Base-by-base conservation (phyloP, 2,797 vertebrate genomes). In the Peromyscus melanophrys region DNA sequence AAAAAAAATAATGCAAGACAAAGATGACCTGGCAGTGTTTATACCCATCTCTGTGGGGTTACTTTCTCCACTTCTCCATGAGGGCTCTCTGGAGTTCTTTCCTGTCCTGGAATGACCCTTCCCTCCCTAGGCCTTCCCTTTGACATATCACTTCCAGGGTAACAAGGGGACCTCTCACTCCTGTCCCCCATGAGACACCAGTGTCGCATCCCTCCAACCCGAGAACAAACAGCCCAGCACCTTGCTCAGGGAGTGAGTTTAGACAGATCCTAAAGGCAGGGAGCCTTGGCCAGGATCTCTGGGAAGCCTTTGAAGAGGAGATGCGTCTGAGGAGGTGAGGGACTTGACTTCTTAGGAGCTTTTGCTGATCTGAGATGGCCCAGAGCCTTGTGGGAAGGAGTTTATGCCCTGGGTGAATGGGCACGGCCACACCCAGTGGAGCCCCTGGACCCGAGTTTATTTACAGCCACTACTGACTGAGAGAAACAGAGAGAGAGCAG, bases 41-140 rank as follows among this genome's bases (percentile, higher is more conserved):
- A 89, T 17, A n/a, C 37, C 85, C 75, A 21, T 91, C 90, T 91
- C 46, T 59, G 57, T 84, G n/a, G 97, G 46, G 84, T 59, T 52
- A 89, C 95, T 95, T 95, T 95, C 88, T 89, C 95, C 81, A 16
- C 93, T 94, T 95, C 87, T 80, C 94, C 83, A 49, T 23, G 23
- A 89, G 71, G 87, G 5, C 46, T 86, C 77, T 59, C 95, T 78
- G 61, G 94, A 82, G 55, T 71, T 43, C 89, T 89, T 61, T 93
- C 9, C 59, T 63, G 40, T 17, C 46, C 89, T 75, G 27, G 81
- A 78, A 93, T 61, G 93, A 25, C 61, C 43, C 94, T 63, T 12
- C 65, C 57, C 4, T 61, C 55, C 67, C 52, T 17, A 16, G 7
- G 46, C 29, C 80, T n/a, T 83, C 82, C 57, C 90, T 86, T 63